Evolutionary conservation across 2,113 vertebrate genomes (phyloP).

Genomic region (Chloroceryle aenea): DNA sequence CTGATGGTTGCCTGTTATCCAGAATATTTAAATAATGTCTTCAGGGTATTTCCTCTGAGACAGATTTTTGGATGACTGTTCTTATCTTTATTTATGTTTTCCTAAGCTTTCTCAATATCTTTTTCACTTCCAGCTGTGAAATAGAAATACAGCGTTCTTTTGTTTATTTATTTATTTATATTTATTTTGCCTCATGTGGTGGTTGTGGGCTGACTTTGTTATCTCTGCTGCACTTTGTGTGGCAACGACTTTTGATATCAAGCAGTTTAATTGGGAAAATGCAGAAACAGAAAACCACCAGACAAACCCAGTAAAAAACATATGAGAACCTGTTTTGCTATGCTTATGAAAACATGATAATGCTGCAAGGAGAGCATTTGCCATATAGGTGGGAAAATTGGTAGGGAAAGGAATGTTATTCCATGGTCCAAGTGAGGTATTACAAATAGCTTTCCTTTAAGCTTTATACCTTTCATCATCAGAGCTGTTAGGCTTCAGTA

Average conservation of each 20-base stretch:
- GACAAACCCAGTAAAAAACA: not conserved
- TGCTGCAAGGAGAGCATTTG: not conserved
- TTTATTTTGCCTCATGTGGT: not conserved
- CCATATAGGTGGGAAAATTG: not conserved
- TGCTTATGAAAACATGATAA: not conserved
- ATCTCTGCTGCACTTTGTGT: not conserved
- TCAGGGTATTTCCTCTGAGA: not conserved
- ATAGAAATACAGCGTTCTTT: rapidly evolving
- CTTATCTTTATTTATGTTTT: conserved; percentile 28
- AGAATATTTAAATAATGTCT: not conserved
- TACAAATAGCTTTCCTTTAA: not conserved
- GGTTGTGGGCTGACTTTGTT: not conserved
- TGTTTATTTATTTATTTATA: not conserved
- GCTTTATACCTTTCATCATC: not conserved
- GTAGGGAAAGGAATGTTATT: not conserved
- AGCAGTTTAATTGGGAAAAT: not conserved
- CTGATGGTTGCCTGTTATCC: not conserved
- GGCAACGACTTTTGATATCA: not conserved
- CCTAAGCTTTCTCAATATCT: not conserved
- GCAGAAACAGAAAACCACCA: not conserved
- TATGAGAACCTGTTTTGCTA: not conserved
- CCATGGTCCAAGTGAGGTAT: not conserved
- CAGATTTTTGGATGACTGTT: not conserved
- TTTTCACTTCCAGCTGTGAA: not conserved
- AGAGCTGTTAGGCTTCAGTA: not conserved